phyloP scores from a whole-genome alignment of 2,113 vertebrate species.

The Neotoma lepida region DNA sequence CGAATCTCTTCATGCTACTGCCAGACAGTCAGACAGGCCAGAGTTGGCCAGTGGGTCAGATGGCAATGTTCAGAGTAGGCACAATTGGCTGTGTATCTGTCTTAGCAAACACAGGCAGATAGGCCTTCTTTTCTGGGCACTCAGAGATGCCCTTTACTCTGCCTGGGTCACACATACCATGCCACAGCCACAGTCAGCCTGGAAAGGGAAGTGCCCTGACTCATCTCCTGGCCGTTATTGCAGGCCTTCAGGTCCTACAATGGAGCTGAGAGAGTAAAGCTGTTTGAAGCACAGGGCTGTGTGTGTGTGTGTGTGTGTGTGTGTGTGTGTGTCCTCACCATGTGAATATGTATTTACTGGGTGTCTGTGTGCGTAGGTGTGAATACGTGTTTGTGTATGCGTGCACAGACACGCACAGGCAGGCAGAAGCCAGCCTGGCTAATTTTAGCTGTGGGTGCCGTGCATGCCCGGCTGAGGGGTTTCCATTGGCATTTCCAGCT shows the following conservation, averaged over 20 bases:
- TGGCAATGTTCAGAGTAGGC: background rate
- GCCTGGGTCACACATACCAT: too few species aligned
- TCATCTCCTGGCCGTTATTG: background rate
- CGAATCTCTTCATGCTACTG: background rate
- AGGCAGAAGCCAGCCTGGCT: constrained; percentile 69
- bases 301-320: background rate
- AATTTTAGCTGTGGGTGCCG: constrained; percentile 82
- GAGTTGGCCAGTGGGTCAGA: background rate
- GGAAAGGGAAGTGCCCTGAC: background rate
- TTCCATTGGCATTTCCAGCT: constrained; percentile 86
- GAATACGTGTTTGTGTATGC: background rate
- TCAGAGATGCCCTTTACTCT: background rate
- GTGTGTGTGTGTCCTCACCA: background rate
- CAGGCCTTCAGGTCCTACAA: background rate
- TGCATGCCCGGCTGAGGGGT: constrained; percentile 65
- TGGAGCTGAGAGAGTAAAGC: background rate
- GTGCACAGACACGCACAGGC: background rate
- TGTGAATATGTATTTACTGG: background rate
- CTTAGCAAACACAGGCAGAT: background rate
- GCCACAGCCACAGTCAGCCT: rapidly evolving
- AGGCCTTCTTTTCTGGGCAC: background rate
- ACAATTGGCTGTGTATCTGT: background rate
- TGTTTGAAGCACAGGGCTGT: background rate
- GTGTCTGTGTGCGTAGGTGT: background rate
- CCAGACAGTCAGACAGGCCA: background rate